phyloP scores from a whole-genome alignment of 2,888 invertebrate species.

The Athripsodes cinereus region DNA sequence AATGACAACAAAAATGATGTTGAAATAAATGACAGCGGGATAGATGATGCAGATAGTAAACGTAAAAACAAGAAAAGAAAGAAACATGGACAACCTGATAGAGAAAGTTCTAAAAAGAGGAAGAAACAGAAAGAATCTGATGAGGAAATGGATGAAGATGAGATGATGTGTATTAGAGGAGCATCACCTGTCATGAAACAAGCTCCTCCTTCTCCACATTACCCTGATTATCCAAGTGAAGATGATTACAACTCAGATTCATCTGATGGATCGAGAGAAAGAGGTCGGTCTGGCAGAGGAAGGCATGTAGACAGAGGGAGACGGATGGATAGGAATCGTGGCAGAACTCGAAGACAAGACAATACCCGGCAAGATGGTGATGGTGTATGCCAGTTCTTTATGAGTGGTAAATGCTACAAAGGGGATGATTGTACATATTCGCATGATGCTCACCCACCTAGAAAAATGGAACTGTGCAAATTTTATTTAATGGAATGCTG shows the following conservation, averaged over 20 bases:
- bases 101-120: slow-evolving; percentile 53
- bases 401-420: slow-evolving; percentile 85
- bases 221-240: slow-evolving; percentile 39
- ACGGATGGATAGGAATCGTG: slow-evolving; percentile 38
- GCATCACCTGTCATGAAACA: slow-evolving; percentile 56
- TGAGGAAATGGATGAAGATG: slow-evolving; percentile 66
- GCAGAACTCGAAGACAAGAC: slow-evolving; percentile 45
- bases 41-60: slow-evolving; percentile 45
- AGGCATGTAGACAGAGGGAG: slow-evolving; percentile 47
- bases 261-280: slow-evolving; percentile 48
- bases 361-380: slow-evolving; percentile 60
- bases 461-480: slow-evolving; percentile 92
- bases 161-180: slow-evolving; percentile 74
- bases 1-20: slow-evolving; percentile 13
- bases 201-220: slow-evolving; percentile 32
- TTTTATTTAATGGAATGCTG: slow-evolving; percentile 95
- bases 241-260: slow-evolving; percentile 53
- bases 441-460: slow-evolving; percentile 73
- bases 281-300: slow-evolving; percentile 41
- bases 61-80: slow-evolving; percentile 53
- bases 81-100: slow-evolving; percentile 50
- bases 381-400: slow-evolving; percentile 74
- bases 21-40: slow-evolving; percentile 13
- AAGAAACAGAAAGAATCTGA: slow-evolving; percentile 43
- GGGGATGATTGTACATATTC: slow-evolving; percentile 82